Conservation (phyloP, 2,797 vertebrate genomes). For the Stomatorhinus walkeri region DNA sequence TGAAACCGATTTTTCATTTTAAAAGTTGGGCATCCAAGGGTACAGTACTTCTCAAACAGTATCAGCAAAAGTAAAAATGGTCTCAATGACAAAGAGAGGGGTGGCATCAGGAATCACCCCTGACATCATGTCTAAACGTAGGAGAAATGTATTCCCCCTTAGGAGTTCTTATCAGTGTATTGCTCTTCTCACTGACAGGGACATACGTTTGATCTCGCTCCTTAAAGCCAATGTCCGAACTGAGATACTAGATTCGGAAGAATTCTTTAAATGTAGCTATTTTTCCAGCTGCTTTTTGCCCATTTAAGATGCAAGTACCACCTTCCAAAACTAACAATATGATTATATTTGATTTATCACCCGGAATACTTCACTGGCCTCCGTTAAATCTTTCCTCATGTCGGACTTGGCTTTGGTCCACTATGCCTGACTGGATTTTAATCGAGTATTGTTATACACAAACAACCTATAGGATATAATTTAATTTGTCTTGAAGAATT, state of each 20-base stretch:
- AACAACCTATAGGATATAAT: neutral
- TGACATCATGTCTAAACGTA: neutral
- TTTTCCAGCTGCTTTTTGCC: neutral
- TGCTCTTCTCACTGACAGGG: neutral
- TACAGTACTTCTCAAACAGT: neutral
- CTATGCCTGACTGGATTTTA: neutral
- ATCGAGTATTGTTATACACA: neutral
- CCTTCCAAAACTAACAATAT: neutral
- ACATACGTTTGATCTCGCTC: neutral
- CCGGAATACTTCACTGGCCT: neutral
- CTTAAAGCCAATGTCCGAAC: neutral
- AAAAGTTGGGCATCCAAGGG: neutral
- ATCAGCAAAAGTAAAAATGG: neutral
- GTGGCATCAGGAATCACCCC: neutral
- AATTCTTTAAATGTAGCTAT: neutral
- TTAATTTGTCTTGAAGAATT: neutral
- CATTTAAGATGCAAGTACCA: neutral
- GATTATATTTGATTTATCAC: slow-evolving; percentile 1
- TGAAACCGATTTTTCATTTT: neutral
- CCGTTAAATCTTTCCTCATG: neutral
- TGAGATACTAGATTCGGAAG: neutral
- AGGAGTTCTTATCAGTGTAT: neutral
- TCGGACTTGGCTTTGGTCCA: neutral
- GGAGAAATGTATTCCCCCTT: neutral
- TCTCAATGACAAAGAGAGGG: neutral